Conservation (phyloP, 2,888 invertebrate genomes). For the Temnothorax unifasciatus region DNA sequence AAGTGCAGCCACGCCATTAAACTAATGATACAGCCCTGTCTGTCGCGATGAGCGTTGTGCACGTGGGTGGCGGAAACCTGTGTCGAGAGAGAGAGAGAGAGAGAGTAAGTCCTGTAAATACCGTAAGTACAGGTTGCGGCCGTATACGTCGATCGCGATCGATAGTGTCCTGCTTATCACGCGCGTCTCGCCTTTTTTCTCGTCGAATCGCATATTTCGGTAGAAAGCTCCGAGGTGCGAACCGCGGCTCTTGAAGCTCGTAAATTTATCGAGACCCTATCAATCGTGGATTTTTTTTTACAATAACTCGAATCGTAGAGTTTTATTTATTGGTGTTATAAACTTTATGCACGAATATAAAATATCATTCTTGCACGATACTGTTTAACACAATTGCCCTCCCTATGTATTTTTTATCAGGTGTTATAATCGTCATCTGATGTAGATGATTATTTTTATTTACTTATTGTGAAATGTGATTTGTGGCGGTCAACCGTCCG, state of each 20-base stretch:
- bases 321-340: not conserved
- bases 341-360: not conserved
- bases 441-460: not conserved
- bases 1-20: conserved; percentile 54
- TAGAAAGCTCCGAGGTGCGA: conserved; percentile 10
- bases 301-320: not conserved
- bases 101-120: not conserved
- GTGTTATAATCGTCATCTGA: not conserved
- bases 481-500: no score
- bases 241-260: not conserved
- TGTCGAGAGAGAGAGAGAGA: no score
- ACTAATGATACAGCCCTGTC: conserved; percentile 64
- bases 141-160: conserved; percentile 25
- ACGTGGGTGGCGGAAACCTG: conserved; percentile 54
- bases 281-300: not conserved
- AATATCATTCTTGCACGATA: not conserved
- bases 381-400: not conserved
- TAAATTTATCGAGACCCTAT: no score
- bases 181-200: not conserved
- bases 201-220: conserved; percentile 15
- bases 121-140: conserved; percentile 12
- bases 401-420: not conserved
- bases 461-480: no score
- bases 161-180: conserved; percentile 13
- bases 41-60: conserved; percentile 3